phyloP scores from a whole-genome alignment of 2,113 vertebrate species.

The Microcebus lehilahytsara region DNA sequence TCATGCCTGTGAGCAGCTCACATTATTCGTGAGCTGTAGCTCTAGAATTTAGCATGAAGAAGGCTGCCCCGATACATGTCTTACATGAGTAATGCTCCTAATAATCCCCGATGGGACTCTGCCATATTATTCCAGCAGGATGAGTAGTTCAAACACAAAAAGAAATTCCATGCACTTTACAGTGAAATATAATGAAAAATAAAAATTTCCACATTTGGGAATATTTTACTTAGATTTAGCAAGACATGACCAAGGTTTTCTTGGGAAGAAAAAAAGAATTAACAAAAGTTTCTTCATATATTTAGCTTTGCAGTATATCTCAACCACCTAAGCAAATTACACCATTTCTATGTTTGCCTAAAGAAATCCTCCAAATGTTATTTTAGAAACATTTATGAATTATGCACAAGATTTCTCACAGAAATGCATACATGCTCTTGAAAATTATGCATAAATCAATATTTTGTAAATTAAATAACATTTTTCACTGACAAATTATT shows the following conservation, averaged over 20 bases:
- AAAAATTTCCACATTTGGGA: background rate
- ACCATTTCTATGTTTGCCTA: background rate
- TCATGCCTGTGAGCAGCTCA: slow-evolving; percentile 65
- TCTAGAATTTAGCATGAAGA: slow-evolving; percentile 64
- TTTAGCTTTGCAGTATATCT: background rate
- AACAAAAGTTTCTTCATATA: background rate
- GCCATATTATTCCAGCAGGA: slow-evolving; percentile 35
- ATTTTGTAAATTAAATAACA: slow-evolving; percentile 39
- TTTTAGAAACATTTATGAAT: slow-evolving; percentile 52
- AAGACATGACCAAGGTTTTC: background rate
- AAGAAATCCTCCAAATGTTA: slow-evolving; percentile 36
- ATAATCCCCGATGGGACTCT: slow-evolving; percentile 46
- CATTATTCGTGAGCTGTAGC: slow-evolving; percentile 49
- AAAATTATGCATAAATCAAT: slow-evolving; percentile 31
- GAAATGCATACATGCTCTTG: background rate
- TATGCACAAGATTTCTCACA: slow-evolving; percentile 39
- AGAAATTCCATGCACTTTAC: slow-evolving; percentile 40
- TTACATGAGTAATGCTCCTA: slow-evolving; percentile 60
- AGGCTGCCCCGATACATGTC: slow-evolving; percentile 41
- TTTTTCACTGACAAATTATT: slow-evolving; percentile 51
- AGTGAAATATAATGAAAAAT: slow-evolving; percentile 35
- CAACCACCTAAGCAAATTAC: slow-evolving; percentile 14
- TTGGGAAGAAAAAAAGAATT: background rate
- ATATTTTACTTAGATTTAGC: slow-evolving; percentile 1
- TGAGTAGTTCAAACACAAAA: slow-evolving; percentile 44